phyloP scores from a whole-genome alignment of 23 tunicate species.

The Diplosoma virens region DNA sequence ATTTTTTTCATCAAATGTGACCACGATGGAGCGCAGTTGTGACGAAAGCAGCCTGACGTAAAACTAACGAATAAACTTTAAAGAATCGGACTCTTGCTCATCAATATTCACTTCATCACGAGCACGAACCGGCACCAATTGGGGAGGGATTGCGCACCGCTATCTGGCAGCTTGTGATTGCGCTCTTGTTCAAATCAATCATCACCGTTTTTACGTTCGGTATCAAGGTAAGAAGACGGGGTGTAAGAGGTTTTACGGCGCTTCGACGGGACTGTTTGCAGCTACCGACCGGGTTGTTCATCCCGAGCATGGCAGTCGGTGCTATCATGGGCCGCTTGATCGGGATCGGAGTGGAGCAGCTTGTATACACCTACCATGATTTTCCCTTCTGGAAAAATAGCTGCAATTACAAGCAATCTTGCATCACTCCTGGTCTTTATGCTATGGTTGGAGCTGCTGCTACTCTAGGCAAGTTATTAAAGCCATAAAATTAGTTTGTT shows the following conservation, averaged over 20 bases:
- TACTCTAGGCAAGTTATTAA: slow-evolving; percentile 67
- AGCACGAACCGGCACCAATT: slow-evolving; percentile 38
- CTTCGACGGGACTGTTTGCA: too few relatives aligned
- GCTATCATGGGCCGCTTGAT: slow-evolving; percentile 91
- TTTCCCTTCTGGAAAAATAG: slow-evolving; percentile 54
- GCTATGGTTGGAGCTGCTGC: slow-evolving; percentile 99
- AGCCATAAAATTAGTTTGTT: too few relatives aligned
- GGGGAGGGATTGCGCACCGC: slow-evolving; percentile 80
- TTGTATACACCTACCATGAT: slow-evolving; percentile 58
- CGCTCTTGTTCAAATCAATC: slow-evolving; percentile 68
- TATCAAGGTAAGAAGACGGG: slow-evolving; percentile 57
- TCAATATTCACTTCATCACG: background rate
- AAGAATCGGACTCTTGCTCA: background rate
- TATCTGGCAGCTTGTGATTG: slow-evolving; percentile 78
- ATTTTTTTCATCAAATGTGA: too few relatives aligned
- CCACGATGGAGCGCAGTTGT: too few relatives aligned
- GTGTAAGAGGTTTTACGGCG: background rate
- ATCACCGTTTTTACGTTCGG: slow-evolving; percentile 98
- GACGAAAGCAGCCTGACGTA: too few relatives aligned
- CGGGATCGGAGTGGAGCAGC: slow-evolving; percentile 88
- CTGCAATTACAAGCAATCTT: slow-evolving; percentile 44
- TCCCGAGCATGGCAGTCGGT: slow-evolving; percentile 94
- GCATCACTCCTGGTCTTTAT: slow-evolving; percentile 95
- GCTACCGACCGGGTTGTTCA: slow-evolving; percentile 98
- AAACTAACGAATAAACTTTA: too few relatives aligned